Evolutionary conservation across 1,140 invertebrate genomes (phyloP), one percentile per base, ranked within the genome.

Genomic region (Heterodera schachtii): DNA sequence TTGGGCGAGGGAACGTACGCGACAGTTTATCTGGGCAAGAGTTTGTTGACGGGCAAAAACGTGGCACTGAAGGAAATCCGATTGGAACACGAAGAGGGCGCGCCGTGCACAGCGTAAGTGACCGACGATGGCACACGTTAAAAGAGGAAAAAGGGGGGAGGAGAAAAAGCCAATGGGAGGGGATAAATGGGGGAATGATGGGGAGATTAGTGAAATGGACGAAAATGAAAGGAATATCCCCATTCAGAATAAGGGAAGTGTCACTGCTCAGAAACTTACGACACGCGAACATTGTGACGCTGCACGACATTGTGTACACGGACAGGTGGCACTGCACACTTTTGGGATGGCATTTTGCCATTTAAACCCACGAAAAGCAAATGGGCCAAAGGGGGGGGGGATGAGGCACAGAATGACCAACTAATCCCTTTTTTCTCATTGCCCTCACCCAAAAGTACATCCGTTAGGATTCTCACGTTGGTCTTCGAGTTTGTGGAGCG

Each of bases 41-140:
- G 92, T 82, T 90, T 92, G 73, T 90, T 94, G 60, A 94, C 93
- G 69, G 93, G 93, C 83, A 93, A 92, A 85, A 87, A 93, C 78
- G 93, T 94, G 67, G 93, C 93, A 70, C 88, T 94, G 13, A 94
- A 94, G 81, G 93, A 94, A 90, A 94, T 94, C 82, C 90, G 93
- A 5, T 88, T 94, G 75, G 93, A 94, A 87, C 93, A 94, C 87
- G 93, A 94, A 86, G 93, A 94, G 90, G 93, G 93, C 8, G 93
- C 93, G 57, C 93, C 93, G 11, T 94, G 93, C 89, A 94, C 93
- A 73, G 93, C 93, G 75, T 75, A 74, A 52, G 43, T 16, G 44
- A 21, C 44, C 3, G 46, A n/a, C 1, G 13, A n/a, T 9, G 8
- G 19, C 13, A 13, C n/a, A 73, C 46, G 5, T 44, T 6, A n/a